Evolutionary conservation across 2,797 vertebrate genomes (phyloP), one percentile per base, ranked within the genome.

Genomic region (Enteromius anoplus): DNA sequence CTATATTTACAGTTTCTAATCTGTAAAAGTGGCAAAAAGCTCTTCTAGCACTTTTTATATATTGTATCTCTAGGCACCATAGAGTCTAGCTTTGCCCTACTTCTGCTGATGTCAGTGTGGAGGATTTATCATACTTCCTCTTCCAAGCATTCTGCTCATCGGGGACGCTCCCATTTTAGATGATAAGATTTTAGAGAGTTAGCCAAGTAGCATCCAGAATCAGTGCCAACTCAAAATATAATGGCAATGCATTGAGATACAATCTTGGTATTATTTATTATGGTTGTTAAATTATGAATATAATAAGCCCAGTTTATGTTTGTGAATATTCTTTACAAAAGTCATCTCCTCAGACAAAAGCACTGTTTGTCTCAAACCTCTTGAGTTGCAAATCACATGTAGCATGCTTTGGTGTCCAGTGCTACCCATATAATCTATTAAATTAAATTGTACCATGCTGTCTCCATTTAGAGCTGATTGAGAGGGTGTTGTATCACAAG

Each of bases 91-190:
- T 26, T 26, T 26, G 26, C 26, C 26, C 26, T 26, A 26, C 26
- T 26, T 26, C 26, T 26, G 26, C 26, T 26, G 26, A 26, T 26
- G 26, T 26, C 26, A 26, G 26, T 26, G 26, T 26, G 23, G 62
- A 78, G 79, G 84, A 85, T 84, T 84, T 79, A 85, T 85, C 58
- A n/a, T 75, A 75, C 42, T 34, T 83, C 42, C 34, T 58, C 72
- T 23, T 68, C 75, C 82, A 66, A 66, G 66, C 75, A 4, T 51
- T 29, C 49, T 49, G 42, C 37, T 78, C 78, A 81, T 78, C 34
- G 71, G 78, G 70, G 69, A 85, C 55, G 37, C 58, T 85, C 49
- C 47, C 34, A 49, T 70, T 70, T 76, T 80, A 81, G 82, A 19
- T 79, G 53, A 26, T 26, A 26, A 26, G 26, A 26, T 26, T 26